Percentiles rank a stretch among this genome's conserved stretches.
phyloP scores from a whole-genome alignment of 1,140 invertebrate genomes.

The Mylabris phalerata region DNA sequence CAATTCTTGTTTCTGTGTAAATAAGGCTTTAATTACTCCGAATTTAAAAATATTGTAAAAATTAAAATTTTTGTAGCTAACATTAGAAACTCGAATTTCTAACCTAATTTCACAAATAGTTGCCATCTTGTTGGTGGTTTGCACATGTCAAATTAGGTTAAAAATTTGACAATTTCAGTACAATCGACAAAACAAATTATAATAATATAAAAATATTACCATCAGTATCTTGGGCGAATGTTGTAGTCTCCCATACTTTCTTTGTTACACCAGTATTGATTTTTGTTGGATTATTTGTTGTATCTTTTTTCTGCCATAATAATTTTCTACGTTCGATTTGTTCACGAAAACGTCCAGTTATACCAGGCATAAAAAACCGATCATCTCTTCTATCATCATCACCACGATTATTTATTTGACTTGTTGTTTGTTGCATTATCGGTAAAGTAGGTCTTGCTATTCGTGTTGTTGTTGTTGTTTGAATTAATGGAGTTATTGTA shows the following conservation, averaged over 20 bases:
- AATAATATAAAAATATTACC: constrained; percentile 44
- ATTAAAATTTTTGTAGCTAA: too few species aligned
- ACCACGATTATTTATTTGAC: neutral
- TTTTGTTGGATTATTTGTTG: constrained; percentile 20
- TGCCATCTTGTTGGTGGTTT: too few species aligned
- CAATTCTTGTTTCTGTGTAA: too few species aligned
- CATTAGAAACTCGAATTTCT: too few species aligned
- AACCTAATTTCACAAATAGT: too few species aligned
- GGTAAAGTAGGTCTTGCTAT: constrained; percentile 15
- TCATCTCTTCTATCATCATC: constrained; percentile 18
- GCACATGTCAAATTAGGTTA: too few species aligned
- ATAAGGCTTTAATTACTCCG: too few species aligned
- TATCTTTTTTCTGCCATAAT: constrained; percentile 71
- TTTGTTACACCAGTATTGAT: constrained; percentile 25
- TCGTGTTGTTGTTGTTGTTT: constrained; percentile 13
- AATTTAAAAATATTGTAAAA: too few species aligned
- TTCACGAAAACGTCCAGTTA: constrained; percentile 78
- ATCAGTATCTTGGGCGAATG: constrained; percentile 82
- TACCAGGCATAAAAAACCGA: constrained; percentile 76
- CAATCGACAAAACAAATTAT: neutral
- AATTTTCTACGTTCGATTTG: constrained; percentile 80
- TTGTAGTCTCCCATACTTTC: constrained; percentile 73
- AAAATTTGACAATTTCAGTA: neutral
- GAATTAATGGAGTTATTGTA: too few species aligned
- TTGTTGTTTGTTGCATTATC: constrained; percentile 12